phyloP scores from a whole-genome alignment of 2,113 vertebrate genomes.

The Triplophysa rosa region DNA sequence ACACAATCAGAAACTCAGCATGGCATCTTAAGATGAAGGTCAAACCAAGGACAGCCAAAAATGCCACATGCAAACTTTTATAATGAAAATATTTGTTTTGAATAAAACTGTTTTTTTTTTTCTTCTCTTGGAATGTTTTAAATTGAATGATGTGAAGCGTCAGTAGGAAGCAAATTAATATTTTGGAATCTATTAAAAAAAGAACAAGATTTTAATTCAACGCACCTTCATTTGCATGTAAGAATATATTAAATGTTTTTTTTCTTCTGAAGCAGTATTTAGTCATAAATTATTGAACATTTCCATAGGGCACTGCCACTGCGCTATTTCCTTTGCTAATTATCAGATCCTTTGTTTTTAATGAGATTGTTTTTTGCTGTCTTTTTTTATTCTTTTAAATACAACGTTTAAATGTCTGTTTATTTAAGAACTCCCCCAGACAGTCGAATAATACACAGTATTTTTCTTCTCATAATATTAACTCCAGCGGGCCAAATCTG shows the following conservation, averaged over 20 bases:
- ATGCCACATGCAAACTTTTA: background rate
- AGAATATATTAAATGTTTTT: conserved; percentile 14
- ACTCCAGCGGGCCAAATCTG: conserved; percentile 32
- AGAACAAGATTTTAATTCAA: background rate
- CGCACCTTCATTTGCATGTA: background rate
- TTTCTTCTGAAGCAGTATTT: conserved; percentile 36
- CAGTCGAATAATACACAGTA: conserved; percentile 21
- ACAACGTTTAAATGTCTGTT: conserved; percentile 22
- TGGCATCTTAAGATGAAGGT: background rate
- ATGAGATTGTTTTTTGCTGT: background rate
- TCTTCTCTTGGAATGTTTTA: background rate
- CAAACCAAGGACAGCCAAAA: background rate
- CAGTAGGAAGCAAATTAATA: background rate
- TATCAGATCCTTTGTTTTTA: background rate
- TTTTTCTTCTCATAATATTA: conserved; percentile 26
- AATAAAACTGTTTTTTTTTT: background rate
- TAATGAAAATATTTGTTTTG: background rate
- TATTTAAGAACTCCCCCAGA: background rate
- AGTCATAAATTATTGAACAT: conserved; percentile 34
- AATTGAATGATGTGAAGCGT: background rate
- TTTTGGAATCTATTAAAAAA: background rate
- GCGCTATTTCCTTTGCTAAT: background rate
- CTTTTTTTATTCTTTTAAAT: background rate
- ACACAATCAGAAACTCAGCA: conserved; percentile 8
- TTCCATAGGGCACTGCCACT: conserved; percentile 24